These are phyloP conservation scores for Helleia helle DNA, from an alignment of 2,888 invertebrate genomes.

Conservation along the genomic window DNA sequence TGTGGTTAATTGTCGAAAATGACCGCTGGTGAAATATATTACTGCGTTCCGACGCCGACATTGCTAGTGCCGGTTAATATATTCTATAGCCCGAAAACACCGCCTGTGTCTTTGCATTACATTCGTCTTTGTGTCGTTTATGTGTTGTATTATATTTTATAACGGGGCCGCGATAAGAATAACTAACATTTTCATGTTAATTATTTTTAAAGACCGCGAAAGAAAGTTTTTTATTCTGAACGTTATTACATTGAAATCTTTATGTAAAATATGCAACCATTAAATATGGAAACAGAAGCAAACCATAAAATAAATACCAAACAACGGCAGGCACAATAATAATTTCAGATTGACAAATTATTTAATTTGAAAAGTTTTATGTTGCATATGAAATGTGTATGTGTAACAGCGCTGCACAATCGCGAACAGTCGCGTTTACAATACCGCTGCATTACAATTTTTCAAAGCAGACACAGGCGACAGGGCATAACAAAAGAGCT, in stretches of 20 bases:
- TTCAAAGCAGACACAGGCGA: constrained; percentile 67
- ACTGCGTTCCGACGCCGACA: constrained; percentile 55
- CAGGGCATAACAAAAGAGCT: constrained; percentile 67
- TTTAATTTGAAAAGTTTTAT: background rate
- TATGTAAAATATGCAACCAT: too few species aligned
- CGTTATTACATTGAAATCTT: too few species aligned
- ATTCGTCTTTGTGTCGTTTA: constrained; percentile 37
- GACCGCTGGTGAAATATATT: constrained; percentile 72
- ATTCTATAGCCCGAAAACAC: constrained; percentile 54
- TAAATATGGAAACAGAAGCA: too few species aligned
- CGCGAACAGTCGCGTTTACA: constrained; percentile 53
- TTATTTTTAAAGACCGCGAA: constrained; percentile 8
- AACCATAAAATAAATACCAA: too few species aligned
- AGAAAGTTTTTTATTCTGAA: background rate
- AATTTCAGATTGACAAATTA: background rate
- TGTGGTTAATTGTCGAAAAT: constrained; percentile 75
- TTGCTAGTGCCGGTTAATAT: constrained; percentile 60
- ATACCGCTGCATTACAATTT: constrained; percentile 67
- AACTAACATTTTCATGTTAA: constrained; percentile 20
- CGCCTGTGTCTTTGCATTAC: constrained; percentile 44
- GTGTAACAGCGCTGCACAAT: constrained; percentile 35
- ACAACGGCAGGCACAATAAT: too few species aligned
- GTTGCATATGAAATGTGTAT: background rate
- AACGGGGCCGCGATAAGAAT: constrained; percentile 22
- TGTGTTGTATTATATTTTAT: constrained; percentile 15